Conservation (phyloP, 2,888 invertebrate genomes). For the Chalcis sispes region DNA sequence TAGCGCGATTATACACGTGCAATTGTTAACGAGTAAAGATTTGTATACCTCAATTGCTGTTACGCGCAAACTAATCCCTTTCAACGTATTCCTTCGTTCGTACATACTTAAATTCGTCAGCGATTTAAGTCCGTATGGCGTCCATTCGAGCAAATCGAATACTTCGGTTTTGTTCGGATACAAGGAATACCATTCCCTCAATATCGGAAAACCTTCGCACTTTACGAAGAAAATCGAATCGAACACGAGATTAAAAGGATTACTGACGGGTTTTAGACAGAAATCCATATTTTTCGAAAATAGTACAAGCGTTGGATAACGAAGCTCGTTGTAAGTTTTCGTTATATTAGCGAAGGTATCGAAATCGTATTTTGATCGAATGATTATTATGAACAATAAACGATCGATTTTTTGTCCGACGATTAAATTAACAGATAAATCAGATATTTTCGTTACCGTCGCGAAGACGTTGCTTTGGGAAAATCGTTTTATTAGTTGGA, state of each 20-base stretch:
- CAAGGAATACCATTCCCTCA: constrained; percentile 63
- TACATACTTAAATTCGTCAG: constrained; percentile 51
- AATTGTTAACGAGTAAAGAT: not conserved
- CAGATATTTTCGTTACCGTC: constrained; percentile 14
- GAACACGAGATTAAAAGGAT: constrained; percentile 58
- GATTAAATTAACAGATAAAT: not conserved
- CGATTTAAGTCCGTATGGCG: constrained; percentile 30
- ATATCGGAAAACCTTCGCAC: constrained; percentile 45
- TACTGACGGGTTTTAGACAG: constrained; percentile 54
- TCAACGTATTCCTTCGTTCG: constrained; percentile 57
- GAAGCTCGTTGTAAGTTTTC: not conserved
- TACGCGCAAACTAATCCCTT: constrained; percentile 57
- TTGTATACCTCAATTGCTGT: constrained; percentile 58
- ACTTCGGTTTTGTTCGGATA: constrained; percentile 53
- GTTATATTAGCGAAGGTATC: constrained; percentile 1
- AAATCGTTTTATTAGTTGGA: constrained; percentile 3
- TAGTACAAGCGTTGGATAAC: constrained; percentile 15
- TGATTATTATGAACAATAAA: constrained; percentile 14
- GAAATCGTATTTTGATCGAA: constrained; percentile 18
- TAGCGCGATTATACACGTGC: not conserved
- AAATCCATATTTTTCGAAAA: constrained; percentile 40
- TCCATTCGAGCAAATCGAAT: constrained; percentile 56
- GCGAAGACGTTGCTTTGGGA: constrained; percentile 20
- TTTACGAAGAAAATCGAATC: constrained; percentile 61
- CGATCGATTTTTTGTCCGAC: not conserved